Percentiles rank a stretch among this genome's conserved stretches.
Evolutionary conservation across 1,140 invertebrate species (phyloP).

Genomic region (Antheraea pernyi): DNA sequence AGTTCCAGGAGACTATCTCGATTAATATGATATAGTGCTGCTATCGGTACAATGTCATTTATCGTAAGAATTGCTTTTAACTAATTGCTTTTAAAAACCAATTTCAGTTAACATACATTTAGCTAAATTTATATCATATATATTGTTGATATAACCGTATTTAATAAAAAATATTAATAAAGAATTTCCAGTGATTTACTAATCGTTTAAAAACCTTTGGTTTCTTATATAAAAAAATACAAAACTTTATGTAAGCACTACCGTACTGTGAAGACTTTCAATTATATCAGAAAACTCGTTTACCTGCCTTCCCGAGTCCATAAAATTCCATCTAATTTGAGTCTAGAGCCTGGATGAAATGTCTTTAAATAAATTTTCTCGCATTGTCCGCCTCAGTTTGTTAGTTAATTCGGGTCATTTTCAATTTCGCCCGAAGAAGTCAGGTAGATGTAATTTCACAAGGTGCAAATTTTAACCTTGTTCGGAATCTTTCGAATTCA

Average conservation of each 20-base stretch:
- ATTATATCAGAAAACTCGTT: neutral
- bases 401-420: neutral
- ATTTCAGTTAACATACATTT: no score
- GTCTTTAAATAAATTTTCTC: neutral
- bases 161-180: no score
- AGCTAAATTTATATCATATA: no score
- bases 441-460: neutral
- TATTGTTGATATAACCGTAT: no score
- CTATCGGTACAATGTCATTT: no score
- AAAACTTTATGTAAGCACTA: neutral
- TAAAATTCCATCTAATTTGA: slow-evolving; percentile 3
- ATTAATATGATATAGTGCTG: no score
- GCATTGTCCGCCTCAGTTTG: neutral
- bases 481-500: neutral
- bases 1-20: no score
- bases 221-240: no score
- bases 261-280: neutral
- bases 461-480: neutral
- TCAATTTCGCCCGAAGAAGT: neutral
- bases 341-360: neutral
- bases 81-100: no score
- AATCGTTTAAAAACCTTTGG: no score
- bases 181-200: no score
- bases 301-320: neutral
- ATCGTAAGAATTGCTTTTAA: no score